Evolutionary conservation across 2,113 vertebrate genomes (phyloP).

Genomic region (Marmota monax): DNA sequence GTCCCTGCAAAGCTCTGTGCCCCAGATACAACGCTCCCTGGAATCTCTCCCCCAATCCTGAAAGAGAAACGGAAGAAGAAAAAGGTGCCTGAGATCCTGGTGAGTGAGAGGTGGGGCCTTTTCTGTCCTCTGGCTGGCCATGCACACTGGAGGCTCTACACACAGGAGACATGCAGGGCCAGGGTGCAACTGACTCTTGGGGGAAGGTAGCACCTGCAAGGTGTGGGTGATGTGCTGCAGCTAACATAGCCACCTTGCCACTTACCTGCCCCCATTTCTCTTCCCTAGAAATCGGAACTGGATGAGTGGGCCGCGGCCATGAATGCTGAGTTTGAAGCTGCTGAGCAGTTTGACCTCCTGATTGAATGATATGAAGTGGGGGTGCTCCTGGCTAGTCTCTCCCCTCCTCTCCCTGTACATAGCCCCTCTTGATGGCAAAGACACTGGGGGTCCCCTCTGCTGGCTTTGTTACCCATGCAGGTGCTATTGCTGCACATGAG

Average conservation of each 20-base stretch:
- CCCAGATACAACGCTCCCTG: slow-evolving; percentile 90
- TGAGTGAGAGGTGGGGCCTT: slow-evolving; percentile 71
- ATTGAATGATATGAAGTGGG: slow-evolving; percentile 89
- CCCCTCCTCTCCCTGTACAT: slow-evolving; percentile 3
- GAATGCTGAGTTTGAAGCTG: slow-evolving; percentile 94
- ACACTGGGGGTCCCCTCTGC: not conserved
- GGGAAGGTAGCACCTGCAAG: not conserved
- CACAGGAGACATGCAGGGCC: not conserved
- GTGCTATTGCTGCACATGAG: not conserved
- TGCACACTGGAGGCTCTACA: accelerated
- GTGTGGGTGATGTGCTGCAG: not conserved
- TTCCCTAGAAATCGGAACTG: slow-evolving; percentile 86
- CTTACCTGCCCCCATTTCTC: slow-evolving; percentile 55
- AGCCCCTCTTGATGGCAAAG: not conserved
- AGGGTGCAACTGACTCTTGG: not conserved
- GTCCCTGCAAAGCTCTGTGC: slow-evolving; percentile 61
- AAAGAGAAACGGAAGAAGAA: slow-evolving; percentile 89
- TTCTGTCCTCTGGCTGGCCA: accelerated
- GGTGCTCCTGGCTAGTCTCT: not conserved
- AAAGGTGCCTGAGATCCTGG: slow-evolving; percentile 88
- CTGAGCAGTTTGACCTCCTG: slow-evolving; percentile 92
- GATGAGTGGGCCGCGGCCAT: slow-evolving; percentile 91
- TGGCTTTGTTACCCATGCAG: not conserved
- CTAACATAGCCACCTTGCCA: accelerated
- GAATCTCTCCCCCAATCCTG: slow-evolving; percentile 83